Conservation (phyloP, 2,797 vertebrate species). For the Siniperca undulata region DNA sequence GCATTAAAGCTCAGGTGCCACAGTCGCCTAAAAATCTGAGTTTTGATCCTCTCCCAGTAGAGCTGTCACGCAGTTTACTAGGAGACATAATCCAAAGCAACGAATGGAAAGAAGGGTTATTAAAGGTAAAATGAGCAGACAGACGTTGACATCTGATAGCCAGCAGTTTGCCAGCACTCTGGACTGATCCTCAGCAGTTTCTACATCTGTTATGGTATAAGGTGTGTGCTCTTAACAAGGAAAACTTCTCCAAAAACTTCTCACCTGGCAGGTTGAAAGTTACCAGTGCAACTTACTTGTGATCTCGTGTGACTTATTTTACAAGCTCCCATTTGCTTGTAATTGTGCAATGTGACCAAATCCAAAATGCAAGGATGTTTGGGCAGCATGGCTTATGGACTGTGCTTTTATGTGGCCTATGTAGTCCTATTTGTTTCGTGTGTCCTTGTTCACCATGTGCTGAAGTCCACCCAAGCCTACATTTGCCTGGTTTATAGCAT, state of each 20-base stretch:
- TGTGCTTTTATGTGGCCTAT: constrained; percentile 61
- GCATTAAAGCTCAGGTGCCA: too few relatives aligned
- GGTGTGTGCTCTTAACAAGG: background rate
- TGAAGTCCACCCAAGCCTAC: constrained; percentile 11
- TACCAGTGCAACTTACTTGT: background rate
- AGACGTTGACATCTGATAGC: background rate
- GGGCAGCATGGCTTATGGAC: constrained; percentile 74
- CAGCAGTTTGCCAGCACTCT: background rate
- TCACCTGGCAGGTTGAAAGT: background rate
- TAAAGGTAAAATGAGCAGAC: background rate
- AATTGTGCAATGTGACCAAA: background rate
- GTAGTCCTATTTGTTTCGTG: constrained; percentile 42
- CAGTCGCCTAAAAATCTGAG: background rate
- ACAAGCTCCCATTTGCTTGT: background rate
- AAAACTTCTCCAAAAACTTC: background rate
- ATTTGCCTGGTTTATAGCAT: background rate
- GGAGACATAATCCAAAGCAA: background rate
- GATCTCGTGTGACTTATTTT: background rate
- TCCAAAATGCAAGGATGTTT: background rate
- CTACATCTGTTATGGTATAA: background rate
- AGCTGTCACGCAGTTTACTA: background rate
- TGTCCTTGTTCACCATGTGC: constrained; percentile 50
- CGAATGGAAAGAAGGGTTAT: background rate
- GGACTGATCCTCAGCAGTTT: background rate
- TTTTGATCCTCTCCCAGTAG: background rate